phyloP scores from a whole-genome alignment of 2,888 invertebrate genomes.

The Microplitis deprimator region DNA sequence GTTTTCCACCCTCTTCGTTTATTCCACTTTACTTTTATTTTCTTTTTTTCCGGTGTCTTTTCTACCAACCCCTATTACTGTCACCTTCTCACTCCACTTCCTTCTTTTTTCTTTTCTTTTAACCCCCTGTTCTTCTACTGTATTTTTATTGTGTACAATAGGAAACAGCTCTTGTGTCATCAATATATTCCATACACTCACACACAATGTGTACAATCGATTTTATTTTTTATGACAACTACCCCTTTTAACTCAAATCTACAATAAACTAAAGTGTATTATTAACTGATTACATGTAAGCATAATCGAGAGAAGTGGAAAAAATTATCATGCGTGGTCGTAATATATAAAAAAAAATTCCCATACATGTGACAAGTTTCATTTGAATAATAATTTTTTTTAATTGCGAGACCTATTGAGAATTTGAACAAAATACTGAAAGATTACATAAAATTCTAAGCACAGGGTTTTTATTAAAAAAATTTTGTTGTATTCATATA shows the following conservation, averaged over 20 bases:
- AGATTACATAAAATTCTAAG: too few species aligned
- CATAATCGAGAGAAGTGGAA: too few species aligned
- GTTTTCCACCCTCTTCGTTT: neutral
- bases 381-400: too few species aligned
- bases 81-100: conserved; percentile 6
- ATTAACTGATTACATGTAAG: neutral
- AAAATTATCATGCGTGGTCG: too few species aligned
- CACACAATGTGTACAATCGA: conserved; percentile 2
- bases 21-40: conserved; percentile 15
- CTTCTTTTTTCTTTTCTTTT: neutral
- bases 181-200: neutral
- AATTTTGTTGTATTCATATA: too few species aligned
- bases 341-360: too few species aligned
- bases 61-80: conserved; percentile 21
- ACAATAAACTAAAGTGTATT: neutral
- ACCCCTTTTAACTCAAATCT: conserved; percentile 3
- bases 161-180: neutral
- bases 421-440: too few species aligned
- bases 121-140: neutral
- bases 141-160: neutral
- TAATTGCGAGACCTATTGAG: too few species aligned
- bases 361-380: too few species aligned
- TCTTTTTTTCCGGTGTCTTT: neutral
- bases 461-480: too few species aligned
- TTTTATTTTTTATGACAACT: conserved; percentile 3